Evolutionary conservation across 1,140 invertebrate species (phyloP), one percentile per base, ranked within the genome.

Genomic region (Cyrtorhinus lividipennis): DNA sequence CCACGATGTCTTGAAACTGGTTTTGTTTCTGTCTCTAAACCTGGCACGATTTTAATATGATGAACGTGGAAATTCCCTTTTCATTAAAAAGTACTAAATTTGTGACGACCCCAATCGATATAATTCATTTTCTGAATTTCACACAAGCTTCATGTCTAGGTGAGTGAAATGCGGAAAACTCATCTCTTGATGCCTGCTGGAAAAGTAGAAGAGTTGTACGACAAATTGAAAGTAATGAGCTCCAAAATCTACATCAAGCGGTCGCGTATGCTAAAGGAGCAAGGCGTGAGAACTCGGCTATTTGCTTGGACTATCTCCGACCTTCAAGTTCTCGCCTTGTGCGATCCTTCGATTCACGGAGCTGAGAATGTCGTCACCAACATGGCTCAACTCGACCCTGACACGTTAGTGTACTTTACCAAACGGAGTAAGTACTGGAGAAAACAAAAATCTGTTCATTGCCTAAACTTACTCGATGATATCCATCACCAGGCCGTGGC

Each of bases 231-330:
- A 15, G 87, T 88, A 65, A 92, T 92, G 71, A 95, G 94, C 73
- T 87, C 90, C 1, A 88, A 95, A 70, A 95, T 98, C 66, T 99
- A 98, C 74, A 87, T 98, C 38, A 89, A 96, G 71, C 78, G 93
- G 45, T 93, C 89, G 46, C 84, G 84, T 66, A 84, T 91, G 69
- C 83, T 93, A 75, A 86, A 86, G 63, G 76, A 82, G 15, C 79
- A 82, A 13, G 78, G 78, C 0, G 80, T 85, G 65, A 77, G 90
- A 61, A 88, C 87, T 0, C 79, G 87, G 44, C 73, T 94, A 1
- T 86, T 93, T 66, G 82, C 85, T 0, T 92, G 88, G 87, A 82
- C 78, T 2, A 84, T 92, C 78, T 79, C 81, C 20, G 81, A 88
- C 68, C 71, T 92, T 3, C 83, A 92, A 65, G 79, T 96, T 24